Base-by-base conservation (phyloP, 2,797 vertebrate genomes). In the Rhinatrema bivittatum region DNA sequence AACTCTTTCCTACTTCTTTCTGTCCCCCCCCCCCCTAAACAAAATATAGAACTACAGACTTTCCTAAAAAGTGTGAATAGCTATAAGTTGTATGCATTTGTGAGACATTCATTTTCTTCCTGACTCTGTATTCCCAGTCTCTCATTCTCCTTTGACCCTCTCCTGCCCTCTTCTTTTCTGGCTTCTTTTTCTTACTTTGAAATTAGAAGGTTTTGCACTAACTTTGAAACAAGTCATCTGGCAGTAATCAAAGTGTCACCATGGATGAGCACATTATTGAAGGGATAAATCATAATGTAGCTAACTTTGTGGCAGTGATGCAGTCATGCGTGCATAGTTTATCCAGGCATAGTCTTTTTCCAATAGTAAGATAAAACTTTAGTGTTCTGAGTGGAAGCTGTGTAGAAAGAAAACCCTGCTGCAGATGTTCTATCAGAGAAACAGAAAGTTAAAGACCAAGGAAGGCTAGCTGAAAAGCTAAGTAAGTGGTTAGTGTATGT, bases 331-430 rank as follows among this genome's bases (percentile, higher is more conserved):
- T 20, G 7, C 25, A 31, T 25, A 13, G 3, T 11, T 39, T 10
- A 27, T 30, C 32, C 30, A 36, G 31, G 4, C 9, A 7, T 40
- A 10, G 3, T n/a, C 5, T 47, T 38, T 53, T 10, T 42, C 9
- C 44, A 5, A 30, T 29, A 22, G 6, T 39, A 29, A 6, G 36
- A 45, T 56, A 51, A 58, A 39, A 44, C 38, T n/a, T n/a, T 28
- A 28, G 22, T 38, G 23, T 1, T n/a, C n/a, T n/a, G n/a, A n/a
- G n/a, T n/a, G n/a, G 26, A 1, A 23, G 30, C 22, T 40, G n/a
- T 18, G 29, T 48, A 50, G 47, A 47, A 15, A 11, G n/a, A n/a
- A n/a, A n/a, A n/a, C 11, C 3, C 33, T 39, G 21, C 5, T 32
- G 2, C 25, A 16, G 3, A 9, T 11, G 3, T 32, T 29, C n/a